These are phyloP conservation scores for Protobothrops mucrosquamatus DNA, from an alignment of 2,113 vertebrate genomes.

Conservation along the genomic window DNA sequence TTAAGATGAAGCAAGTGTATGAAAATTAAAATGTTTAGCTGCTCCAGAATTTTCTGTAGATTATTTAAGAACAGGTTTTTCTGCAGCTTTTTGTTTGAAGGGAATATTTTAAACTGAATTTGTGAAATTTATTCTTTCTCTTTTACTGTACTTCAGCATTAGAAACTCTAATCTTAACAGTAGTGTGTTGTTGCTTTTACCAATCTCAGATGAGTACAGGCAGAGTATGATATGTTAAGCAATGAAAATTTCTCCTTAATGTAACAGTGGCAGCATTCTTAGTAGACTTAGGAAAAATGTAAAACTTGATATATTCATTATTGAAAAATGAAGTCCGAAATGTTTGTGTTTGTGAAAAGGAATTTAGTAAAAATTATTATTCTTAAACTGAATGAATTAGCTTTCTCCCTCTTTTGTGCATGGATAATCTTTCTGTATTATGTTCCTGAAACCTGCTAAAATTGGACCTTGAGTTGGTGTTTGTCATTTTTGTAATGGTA, in stretches of 20 bases:
- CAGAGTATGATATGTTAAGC: conserved; percentile 56
- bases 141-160: conserved; percentile 71
- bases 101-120: conserved; percentile 72
- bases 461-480: conserved; percentile 65
- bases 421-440: conserved; percentile 85
- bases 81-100: conserved; percentile 78
- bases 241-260: conserved; percentile 66
- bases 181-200: conserved; percentile 61
- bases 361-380: conserved; percentile 74
- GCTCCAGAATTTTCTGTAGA: conserved; percentile 75
- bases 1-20: conserved; percentile 77
- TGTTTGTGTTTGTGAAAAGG: conserved; percentile 79
- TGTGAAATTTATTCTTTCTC: conserved; percentile 64
- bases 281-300: conserved; percentile 78
- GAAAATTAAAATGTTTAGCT: conserved; percentile 73
- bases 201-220: conserved; percentile 60
- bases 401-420: conserved; percentile 90
- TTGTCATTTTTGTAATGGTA: conserved; percentile 68
- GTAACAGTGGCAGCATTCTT: conserved; percentile 72
- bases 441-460: conserved; percentile 71
- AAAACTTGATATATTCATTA: conserved; percentile 72
- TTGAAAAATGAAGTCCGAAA: conserved; percentile 72
- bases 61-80: conserved; percentile 76
- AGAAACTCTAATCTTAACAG: conserved; percentile 64
- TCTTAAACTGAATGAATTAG: conserved; percentile 80